Percentiles rank a stretch among this genome's conserved stretches.
These are phyloP conservation scores for Triplophysa dalaica DNA, from an alignment of 2,113 vertebrate genomes.

Conservation along the genomic window DNA sequence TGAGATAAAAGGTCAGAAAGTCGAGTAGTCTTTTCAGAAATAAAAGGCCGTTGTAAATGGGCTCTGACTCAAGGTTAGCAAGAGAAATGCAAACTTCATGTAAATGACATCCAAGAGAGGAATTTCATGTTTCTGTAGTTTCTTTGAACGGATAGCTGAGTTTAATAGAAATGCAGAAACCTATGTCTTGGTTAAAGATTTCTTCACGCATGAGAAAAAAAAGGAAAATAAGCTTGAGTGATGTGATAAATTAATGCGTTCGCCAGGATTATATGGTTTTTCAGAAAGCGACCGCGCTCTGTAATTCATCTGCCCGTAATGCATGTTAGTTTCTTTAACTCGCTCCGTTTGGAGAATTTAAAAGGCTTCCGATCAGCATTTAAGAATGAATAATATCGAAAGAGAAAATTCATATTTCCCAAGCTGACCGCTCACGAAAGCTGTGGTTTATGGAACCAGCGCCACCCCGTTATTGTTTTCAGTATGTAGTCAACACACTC, in stretches of 20 bases:
- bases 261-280: neutral
- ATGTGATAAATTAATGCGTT: constrained; percentile 9
- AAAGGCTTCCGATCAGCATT: constrained; percentile 5
- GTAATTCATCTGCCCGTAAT: neutral
- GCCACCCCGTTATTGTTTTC: constrained; percentile 56
- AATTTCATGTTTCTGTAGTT: constrained; percentile 3
- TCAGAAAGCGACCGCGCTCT: constrained; percentile 21
- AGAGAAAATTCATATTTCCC: constrained; percentile 32
- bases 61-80: constrained; percentile 64
- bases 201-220: constrained; percentile 53
- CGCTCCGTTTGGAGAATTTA: neutral
- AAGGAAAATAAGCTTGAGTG: neutral
- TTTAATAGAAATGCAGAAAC: constrained; percentile 45
- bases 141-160: constrained; percentile 31
- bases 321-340: neutral
- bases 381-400: neutral
- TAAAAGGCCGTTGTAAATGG: constrained; percentile 33
- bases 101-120: constrained; percentile 29
- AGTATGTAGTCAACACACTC: constrained; percentile 65
- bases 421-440: neutral
- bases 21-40: constrained; percentile 36
- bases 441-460: constrained; percentile 38
- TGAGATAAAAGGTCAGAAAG: constrained; percentile 46
- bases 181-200: constrained; percentile 51
- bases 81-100: constrained; percentile 55